These are phyloP conservation scores for Digitonthophagus gazella DNA, from an alignment of 2,888 invertebrate species.

Conservation along the genomic window DNA sequence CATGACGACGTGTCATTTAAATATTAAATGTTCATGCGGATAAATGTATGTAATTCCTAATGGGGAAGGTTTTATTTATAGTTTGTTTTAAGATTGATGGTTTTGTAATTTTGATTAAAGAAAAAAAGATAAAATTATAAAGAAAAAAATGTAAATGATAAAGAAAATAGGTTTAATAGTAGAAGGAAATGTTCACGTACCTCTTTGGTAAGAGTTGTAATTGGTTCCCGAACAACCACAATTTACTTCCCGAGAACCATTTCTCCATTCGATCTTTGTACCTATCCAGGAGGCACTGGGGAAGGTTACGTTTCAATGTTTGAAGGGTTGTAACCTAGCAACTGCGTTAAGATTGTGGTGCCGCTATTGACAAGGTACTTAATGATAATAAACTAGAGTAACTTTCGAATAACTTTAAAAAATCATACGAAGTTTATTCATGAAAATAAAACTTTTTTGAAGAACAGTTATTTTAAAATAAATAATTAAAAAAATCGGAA, in stretches of 20 bases:
- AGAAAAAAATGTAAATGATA: no score
- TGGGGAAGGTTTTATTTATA: slow-evolving; percentile 3
- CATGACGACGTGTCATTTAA: background rate
- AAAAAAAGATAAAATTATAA: no score
- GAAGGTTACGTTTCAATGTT: slow-evolving; percentile 25
- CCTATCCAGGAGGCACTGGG: slow-evolving; percentile 32
- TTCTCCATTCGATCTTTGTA: slow-evolving; percentile 67
- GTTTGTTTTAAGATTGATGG: no score
- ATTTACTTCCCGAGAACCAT: slow-evolving; percentile 89
- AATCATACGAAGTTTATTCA: no score
- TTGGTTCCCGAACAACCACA: slow-evolving; percentile 89
- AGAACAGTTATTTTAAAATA: no score
- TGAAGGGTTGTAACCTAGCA: slow-evolving; percentile 25
- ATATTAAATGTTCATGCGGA: background rate
- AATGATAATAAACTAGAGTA: no score
- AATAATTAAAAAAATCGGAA: no score
- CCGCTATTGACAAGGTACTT: slow-evolving; percentile 2
- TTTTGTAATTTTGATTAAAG: no score
- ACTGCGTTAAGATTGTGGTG: slow-evolving; percentile 14
- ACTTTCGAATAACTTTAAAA: no score
- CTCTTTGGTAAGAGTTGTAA: slow-evolving; percentile 80
- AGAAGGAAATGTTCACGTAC: slow-evolving; percentile 53
- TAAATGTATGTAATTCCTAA: background rate
- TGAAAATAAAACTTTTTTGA: no score
- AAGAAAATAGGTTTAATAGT: slow-evolving; percentile 7